Percentiles rank a stretch among this genome's conserved stretches.
Evolutionary conservation across 1,140 invertebrate genomes (phyloP).

Genomic region (Orussus abietinus): DNA sequence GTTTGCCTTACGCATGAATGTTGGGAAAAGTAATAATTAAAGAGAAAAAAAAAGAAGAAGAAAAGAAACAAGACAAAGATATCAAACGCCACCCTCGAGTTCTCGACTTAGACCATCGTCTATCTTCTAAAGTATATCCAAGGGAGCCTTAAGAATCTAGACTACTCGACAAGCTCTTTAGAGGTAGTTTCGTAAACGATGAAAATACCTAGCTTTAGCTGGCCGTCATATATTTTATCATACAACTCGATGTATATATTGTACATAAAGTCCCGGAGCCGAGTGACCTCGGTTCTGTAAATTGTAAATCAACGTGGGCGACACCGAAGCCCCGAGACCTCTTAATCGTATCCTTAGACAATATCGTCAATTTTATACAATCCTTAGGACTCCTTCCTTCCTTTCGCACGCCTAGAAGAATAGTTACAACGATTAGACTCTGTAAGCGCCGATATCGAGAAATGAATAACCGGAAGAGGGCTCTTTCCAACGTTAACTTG

Average conservation of each 20-base stretch:
- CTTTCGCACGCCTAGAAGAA: background rate
- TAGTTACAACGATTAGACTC: too few species aligned
- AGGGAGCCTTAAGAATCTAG: constrained; percentile 5
- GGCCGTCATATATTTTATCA: constrained; percentile 7
- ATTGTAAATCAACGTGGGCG: background rate
- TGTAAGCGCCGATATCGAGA: too few species aligned
- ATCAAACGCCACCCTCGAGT: too few species aligned
- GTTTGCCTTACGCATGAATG: too few species aligned
- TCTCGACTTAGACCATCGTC: too few species aligned
- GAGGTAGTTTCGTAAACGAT: background rate
- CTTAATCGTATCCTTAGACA: background rate
- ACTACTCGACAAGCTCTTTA: background rate
- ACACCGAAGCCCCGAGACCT: too few species aligned
- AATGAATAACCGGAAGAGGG: too few species aligned
- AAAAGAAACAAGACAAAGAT: too few species aligned
- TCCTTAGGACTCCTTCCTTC: background rate
- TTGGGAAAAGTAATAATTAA: too few species aligned
- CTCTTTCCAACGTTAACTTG: too few species aligned
- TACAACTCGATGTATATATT: constrained; percentile 5
- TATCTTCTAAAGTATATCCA: constrained; percentile 9
- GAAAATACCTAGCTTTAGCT: background rate
- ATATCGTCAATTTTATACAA: background rate
- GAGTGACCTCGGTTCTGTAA: background rate
- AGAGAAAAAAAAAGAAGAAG: too few species aligned
- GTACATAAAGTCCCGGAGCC: background rate